Conservation (phyloP, 2,113 vertebrate genomes). For the Brevimyrus niger region DNA sequence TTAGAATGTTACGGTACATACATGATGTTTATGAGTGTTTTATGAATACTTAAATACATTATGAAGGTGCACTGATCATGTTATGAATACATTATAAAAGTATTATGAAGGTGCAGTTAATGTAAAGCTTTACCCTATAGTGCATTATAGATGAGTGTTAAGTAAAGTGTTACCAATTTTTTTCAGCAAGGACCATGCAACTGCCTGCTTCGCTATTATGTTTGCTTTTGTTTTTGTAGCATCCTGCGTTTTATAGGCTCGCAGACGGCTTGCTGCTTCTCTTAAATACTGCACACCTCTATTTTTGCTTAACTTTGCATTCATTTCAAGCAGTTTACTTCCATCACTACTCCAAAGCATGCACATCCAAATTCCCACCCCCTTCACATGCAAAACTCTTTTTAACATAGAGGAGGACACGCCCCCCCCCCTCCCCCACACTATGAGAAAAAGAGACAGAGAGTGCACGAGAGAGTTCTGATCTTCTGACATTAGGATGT, state of each 20-base stretch:
- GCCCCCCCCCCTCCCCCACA: background rate
- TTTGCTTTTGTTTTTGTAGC: background rate
- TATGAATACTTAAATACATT: too few species aligned
- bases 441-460: background rate
- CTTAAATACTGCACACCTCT: background rate
- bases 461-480: background rate
- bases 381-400: background rate
- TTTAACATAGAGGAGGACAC: background rate
- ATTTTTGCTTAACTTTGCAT: background rate
- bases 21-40: too few species aligned
- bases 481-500: background rate
- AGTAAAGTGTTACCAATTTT: background rate
- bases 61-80: too few species aligned
- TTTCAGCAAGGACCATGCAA: background rate
- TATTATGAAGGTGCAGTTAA: too few species aligned
- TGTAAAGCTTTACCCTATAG: too few species aligned
- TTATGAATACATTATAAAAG: too few species aligned
- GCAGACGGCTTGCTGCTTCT: background rate
- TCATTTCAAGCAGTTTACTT: background rate
- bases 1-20: too few species aligned
- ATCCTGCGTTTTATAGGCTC: background rate
- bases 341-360: background rate
- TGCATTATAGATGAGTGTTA: too few species aligned
- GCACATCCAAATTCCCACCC: background rate
- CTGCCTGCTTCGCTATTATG: background rate